Evolutionary conservation across 2,888 invertebrate species (phyloP), one percentile per base, ranked within the genome.

Genomic region (Luperina nickerlii): DNA sequence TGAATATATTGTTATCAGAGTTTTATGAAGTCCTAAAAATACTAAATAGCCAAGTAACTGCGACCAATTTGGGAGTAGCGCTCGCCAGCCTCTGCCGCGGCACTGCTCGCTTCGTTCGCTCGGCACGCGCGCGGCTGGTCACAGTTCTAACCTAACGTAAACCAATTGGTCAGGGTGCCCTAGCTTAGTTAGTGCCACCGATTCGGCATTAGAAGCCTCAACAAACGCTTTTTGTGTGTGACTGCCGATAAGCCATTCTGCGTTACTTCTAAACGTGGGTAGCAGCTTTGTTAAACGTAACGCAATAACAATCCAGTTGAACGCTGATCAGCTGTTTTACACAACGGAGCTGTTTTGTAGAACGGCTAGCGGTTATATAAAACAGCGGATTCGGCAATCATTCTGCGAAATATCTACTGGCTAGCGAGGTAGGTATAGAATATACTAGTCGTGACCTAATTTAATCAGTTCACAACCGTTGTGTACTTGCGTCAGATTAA

Each of bases 401-500:
- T 57, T 57, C 57, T 24, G 57, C 20, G 24, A 24, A 24, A 57
- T 57, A 57, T n/a, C 57, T n/a, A 57, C 9, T 57, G n/a, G 20
- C 24, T n/a, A 27, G 5, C n/a, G 32, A 57, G 9, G 5, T 57
- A 72, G 18, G 27, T 60, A 51, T 27, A 42, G 3, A 67, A 62
- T 13, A 68, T 42, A 42, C 24, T 7, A 68, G 18, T 60, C 51
- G 32, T 24, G n/a, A 63, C 13, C 13, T 45, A 54, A 66, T 27
- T 60, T 77, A 27, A 83, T 71, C 27, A 67, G 62, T 83, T 24
- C 60, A 38, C 32, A 48, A 32, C 48, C 51, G 45, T 84, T 84
- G 74, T 18, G 2, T 18, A 63, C 63, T 63, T 63, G 38, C 82
- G 62, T 84, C 84, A 84, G 78, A 75, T 83, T 71, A 74, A 73